Evolutionary conservation across 2,888 invertebrate genomes (phyloP).

Genomic region (Clanis bilineata): DNA sequence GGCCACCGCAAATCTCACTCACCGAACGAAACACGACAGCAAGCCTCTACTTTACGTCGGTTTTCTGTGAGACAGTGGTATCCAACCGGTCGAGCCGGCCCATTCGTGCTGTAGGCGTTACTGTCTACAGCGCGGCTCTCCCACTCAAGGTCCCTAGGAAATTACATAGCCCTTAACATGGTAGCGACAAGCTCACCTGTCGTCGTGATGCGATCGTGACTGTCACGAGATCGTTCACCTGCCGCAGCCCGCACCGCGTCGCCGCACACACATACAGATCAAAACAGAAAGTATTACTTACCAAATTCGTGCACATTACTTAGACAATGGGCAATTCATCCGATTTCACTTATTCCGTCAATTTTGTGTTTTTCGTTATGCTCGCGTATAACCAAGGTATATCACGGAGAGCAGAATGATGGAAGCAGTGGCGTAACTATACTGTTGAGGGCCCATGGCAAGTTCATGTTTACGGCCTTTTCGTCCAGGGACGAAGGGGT

Average conservation of each 20-base stretch:
- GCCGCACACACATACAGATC: constrained; percentile 56
- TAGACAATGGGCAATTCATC: constrained; percentile 77
- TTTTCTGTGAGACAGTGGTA: too few relatives aligned
- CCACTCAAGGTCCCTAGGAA: too few relatives aligned
- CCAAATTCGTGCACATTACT: constrained; percentile 72
- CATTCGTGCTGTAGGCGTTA: too few relatives aligned
- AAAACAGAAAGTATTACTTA: constrained; percentile 74
- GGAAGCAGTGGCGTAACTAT: too few relatives aligned
- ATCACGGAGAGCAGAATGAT: not conserved
- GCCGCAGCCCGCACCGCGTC: constrained; percentile 31
- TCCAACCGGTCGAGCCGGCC: too few relatives aligned
- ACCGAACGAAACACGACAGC: too few relatives aligned
- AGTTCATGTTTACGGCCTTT: too few relatives aligned
- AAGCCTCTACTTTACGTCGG: too few relatives aligned
- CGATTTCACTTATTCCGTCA: constrained; percentile 78
- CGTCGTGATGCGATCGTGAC: not conserved
- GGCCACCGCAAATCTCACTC: too few relatives aligned
- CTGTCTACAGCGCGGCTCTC: too few relatives aligned
- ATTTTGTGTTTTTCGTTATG: constrained; percentile 62
- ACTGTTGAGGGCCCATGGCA: too few relatives aligned
- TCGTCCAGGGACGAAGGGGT: too few relatives aligned
- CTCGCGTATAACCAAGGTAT: constrained; percentile 5
- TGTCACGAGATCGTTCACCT: constrained; percentile 46
- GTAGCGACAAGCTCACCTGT: not conserved
- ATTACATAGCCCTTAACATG: not conserved